Evolutionary conservation across 2,797 vertebrate genomes (phyloP).

Genomic region (Argyrosomus regius): DNA sequence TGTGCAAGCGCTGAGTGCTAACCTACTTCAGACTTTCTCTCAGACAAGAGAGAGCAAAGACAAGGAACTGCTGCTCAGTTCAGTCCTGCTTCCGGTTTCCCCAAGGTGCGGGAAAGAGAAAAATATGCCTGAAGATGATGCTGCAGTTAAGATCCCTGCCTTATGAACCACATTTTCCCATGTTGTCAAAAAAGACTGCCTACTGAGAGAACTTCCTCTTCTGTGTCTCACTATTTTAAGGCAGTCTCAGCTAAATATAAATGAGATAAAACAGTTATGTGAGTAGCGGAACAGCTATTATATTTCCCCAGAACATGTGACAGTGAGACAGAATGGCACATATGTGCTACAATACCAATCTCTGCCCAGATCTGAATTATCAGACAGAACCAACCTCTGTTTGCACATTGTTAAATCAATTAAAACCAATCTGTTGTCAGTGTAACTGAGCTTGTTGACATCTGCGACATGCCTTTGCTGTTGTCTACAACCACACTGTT

Average conservation of each 20-base stretch:
- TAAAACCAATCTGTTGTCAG: conserved; percentile 46
- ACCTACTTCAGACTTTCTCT: conserved; percentile 77
- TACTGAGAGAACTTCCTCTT: conserved; percentile 23
- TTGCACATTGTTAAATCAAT: conserved; percentile 31
- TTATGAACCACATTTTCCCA: conserved; percentile 34
- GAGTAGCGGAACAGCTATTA: not conserved
- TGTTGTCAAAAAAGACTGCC: conserved; percentile 14
- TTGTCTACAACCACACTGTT: conserved; percentile 5
- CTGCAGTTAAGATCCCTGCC: conserved; percentile 44
- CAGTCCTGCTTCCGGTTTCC: conserved; percentile 53
- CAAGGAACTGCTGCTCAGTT: conserved; percentile 32
- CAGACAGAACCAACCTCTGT: no score
- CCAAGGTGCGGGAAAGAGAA: conserved; percentile 48
- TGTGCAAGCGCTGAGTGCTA: conserved; percentile 71
- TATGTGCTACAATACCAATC: conserved; percentile 1
- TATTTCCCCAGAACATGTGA: not conserved
- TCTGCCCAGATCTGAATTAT: not conserved
- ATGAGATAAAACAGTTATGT: not conserved
- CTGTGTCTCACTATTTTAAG: conserved; percentile 25
- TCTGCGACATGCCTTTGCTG: conserved; percentile 19
- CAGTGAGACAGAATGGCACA: not conserved
- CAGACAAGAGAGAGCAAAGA: conserved; percentile 43
- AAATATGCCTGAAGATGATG: conserved; percentile 38
- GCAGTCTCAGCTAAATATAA: conserved; percentile 14
- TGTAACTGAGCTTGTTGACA: conserved; percentile 43